Evolutionary conservation across 1,140 invertebrate genomes (phyloP).

Genomic region (Bathynomus jamesi): DNA sequence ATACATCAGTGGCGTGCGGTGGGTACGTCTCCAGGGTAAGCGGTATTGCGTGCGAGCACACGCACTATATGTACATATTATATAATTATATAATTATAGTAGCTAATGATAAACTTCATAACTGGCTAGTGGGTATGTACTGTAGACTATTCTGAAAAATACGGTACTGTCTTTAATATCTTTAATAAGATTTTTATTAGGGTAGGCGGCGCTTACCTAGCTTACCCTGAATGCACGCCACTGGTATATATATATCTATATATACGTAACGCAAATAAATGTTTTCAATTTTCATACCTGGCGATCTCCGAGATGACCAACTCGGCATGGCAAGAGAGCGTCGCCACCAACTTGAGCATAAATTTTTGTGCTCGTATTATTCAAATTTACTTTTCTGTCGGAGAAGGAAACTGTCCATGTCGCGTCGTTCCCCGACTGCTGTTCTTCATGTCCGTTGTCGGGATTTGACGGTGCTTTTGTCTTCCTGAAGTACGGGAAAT

Average conservation of each 20-base stretch:
- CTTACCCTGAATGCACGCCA: no score
- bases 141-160: no score
- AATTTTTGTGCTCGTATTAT: not conserved
- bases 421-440: not conserved
- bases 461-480: not conserved
- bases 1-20: no score
- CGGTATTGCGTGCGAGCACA: no score
- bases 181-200: no score
- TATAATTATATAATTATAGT: no score
- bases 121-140: no score
- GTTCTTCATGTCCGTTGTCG: not conserved
- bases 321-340: not conserved
- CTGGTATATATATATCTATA: not conserved
- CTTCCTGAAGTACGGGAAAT: not conserved
- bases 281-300: not conserved
- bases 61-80: no score
- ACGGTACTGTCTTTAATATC: no score
- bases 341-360: not conserved
- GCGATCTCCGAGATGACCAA: not conserved
- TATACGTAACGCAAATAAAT: not conserved
- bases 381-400: not conserved
- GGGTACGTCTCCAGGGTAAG: no score
- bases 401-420: not conserved
- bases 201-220: no score
- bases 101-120: no score